Evolutionary conservation across 2,113 vertebrate species (phyloP), one percentile per base, ranked within the genome.

Genomic region (Tragulus kanchil): DNA sequence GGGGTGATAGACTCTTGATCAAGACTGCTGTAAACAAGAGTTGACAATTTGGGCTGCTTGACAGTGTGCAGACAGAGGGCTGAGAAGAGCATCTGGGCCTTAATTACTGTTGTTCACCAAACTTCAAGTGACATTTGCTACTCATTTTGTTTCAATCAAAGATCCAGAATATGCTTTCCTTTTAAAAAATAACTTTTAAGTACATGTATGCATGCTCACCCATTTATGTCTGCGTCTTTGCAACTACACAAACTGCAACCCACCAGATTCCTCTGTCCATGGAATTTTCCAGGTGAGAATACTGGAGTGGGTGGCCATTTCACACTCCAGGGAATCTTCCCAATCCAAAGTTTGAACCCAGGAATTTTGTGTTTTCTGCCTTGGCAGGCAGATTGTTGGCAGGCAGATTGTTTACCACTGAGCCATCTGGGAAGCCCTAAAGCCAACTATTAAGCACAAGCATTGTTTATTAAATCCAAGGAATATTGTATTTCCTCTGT

Each of bases 11-110:
- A 69, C 84, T 93, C 62, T 94, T 78, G 92, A 87, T 97, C 96
- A 95, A n/a, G 69, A 88, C 73, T 95, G 94, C 28, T 93, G 92
- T 95, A 97, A 97, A 98, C 92, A 96, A 92, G 81, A 84, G 92
- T 84, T 95, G 95, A 95, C 58, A 90, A n/a, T 92, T 59, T 71
- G 81, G 50, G 25, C 75, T 86, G 45, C 79, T 93, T 95, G 84
- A 87, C 89, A 92, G 26, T 75, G 54, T 65, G 50, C 45, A 94
- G 90, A 78, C 45, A 54, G 26, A 88, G 75, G 96, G 92, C 96
- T 90, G 93, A 19, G 31, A 6, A 17, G 54, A 95, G 87, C 93
- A 95, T 94, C 96, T 97, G 95, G 95, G 50, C 75, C 42, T 90
- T 96, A 93, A 97, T 96, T 92, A 92, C 78, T 85, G 36, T 31